phyloP scores from a whole-genome alignment of 2,113 vertebrate genomes.

The Rissa tridactyla region DNA sequence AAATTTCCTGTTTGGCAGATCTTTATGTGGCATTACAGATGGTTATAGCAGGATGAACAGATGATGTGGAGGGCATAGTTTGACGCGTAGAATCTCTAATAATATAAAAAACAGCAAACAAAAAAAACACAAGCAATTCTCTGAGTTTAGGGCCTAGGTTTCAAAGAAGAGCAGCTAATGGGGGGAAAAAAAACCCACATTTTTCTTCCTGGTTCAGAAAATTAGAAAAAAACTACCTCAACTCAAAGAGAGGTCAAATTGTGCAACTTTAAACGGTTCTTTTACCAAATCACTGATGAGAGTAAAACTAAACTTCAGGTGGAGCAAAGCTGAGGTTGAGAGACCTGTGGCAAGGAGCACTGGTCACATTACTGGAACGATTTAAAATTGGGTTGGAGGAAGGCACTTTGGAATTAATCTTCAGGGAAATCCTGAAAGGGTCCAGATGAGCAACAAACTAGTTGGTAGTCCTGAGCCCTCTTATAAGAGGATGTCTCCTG shows the following conservation, averaged over 20 bases:
- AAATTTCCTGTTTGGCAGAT: not conserved
- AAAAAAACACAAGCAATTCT: not conserved
- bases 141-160: not conserved
- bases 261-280: not conserved
- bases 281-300: not conserved
- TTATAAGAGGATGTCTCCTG: not conserved
- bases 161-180: not conserved
- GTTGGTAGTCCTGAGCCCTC: not conserved
- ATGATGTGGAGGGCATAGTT: not conserved
- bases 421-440: not conserved
- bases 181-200: not conserved
- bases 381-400: not conserved
- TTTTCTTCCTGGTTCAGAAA: not conserved
- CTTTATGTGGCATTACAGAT: not conserved
- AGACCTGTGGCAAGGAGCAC: not conserved
- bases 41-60: not conserved
- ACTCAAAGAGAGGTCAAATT: not conserved
- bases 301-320: not conserved
- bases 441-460: not conserved
- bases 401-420: not conserved
- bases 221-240: not conserved
- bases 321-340: not conserved
- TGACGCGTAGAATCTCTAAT: not conserved
- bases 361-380: not conserved
- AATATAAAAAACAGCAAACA: not conserved